Percentiles rank a stretch among this genome's conserved stretches.
Conservation (phyloP, 2,888 invertebrate species). For the Apotomis betuletana region DNA sequence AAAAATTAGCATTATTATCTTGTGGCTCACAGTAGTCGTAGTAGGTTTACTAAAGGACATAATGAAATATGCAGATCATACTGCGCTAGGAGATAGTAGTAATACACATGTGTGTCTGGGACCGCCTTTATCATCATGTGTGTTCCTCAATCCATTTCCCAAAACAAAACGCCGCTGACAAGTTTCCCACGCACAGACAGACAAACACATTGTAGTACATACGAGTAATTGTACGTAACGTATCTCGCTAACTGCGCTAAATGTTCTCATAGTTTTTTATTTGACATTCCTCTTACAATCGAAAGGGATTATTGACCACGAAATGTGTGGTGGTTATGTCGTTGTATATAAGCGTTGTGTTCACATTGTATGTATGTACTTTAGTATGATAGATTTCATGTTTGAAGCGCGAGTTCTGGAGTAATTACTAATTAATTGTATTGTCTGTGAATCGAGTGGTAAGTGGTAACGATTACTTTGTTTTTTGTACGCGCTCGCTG, state of each 20-base stretch:
- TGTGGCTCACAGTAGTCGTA: no score
- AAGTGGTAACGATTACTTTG: background rate
- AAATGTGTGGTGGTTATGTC: background rate
- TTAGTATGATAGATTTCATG: background rate
- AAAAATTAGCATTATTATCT: no score
- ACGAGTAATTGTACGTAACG: constrained; percentile 23
- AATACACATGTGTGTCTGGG: background rate
- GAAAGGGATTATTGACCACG: background rate
- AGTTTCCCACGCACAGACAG: constrained; percentile 24
- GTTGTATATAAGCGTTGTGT: background rate
- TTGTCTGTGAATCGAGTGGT: constrained; percentile 1
- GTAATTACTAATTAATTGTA: constrained; percentile 20
- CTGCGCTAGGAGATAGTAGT: no score
- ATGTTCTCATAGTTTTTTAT: constrained; percentile 10
- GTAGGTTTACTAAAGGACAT: no score
- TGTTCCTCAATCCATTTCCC: constrained; percentile 30
- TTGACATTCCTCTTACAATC: background rate
- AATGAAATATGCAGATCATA: no score
- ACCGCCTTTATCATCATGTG: constrained; percentile 16
- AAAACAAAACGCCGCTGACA: constrained; percentile 24
- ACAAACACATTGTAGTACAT: constrained; percentile 16
- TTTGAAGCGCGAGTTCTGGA: background rate
- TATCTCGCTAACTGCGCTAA: constrained; percentile 20
- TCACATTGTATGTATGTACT: background rate
- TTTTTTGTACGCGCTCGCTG: no score